Evolutionary conservation across 2,797 vertebrate species (phyloP).

Genomic region (Percopsis omiscomaycus): DNA sequence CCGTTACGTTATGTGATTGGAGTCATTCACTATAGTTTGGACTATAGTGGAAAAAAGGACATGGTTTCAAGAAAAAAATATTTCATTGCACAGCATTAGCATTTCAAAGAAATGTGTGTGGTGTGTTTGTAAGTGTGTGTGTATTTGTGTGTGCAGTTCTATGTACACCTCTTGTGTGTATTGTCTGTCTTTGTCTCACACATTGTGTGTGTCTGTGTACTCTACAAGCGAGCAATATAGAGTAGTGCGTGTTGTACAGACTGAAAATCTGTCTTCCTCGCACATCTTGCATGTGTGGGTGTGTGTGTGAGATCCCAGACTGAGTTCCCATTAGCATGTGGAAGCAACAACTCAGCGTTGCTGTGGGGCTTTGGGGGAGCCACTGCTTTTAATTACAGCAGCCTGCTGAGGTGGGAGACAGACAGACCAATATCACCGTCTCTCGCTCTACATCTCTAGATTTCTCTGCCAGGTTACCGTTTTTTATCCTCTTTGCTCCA

Average conservation of each 20-base stretch:
- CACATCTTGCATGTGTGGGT: not conserved
- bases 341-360: constrained; percentile 53
- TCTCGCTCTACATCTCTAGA: constrained; percentile 21
- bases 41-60: too few relatives aligned
- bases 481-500: not conserved
- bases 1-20: not conserved
- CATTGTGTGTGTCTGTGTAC: too few relatives aligned
- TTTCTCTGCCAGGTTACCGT: not conserved
- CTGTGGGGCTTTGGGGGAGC: constrained; percentile 21
- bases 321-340: constrained; percentile 22
- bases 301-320: constrained; percentile 36
- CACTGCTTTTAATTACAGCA: constrained; percentile 60
- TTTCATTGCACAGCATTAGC: too few relatives aligned
- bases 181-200: too few relatives aligned
- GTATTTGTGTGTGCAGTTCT: too few relatives aligned
- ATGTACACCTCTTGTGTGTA: too few relatives aligned
- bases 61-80: too few relatives aligned
- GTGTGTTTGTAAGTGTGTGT: too few relatives aligned
- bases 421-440: constrained; percentile 41
- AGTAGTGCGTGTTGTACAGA: too few relatives aligned
- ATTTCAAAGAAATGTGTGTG: too few relatives aligned
- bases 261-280: constrained; percentile 12
- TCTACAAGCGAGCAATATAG: too few relatives aligned
- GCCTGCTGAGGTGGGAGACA: constrained; percentile 42
- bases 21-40: too few relatives aligned